Percentiles rank a stretch among this genome's conserved stretches.
Evolutionary conservation across 1,140 invertebrate genomes (phyloP).

Genomic region (Lanistes nyassanus): DNA sequence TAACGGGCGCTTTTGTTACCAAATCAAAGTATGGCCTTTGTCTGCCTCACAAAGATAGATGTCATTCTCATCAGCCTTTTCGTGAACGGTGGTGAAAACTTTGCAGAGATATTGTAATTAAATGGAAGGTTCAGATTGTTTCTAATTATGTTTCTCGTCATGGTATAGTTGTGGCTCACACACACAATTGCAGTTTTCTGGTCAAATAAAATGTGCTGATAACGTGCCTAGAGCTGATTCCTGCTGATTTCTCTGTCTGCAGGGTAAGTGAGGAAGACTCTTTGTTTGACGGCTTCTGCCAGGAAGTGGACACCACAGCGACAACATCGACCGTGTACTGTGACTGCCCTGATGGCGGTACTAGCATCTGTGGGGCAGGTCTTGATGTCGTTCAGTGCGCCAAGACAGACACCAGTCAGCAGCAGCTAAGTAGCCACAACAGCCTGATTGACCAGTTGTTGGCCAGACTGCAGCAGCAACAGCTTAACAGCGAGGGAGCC

Average conservation of each 20-base stretch:
- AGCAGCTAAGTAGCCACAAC: background rate
- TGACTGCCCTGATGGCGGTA: conserved; percentile 36
- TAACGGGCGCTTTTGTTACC: background rate
- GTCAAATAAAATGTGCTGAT: no score
- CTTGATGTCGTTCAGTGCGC: conserved; percentile 39
- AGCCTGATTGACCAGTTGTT: no score
- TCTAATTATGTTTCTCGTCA: no score
- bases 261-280: conserved; percentile 38
- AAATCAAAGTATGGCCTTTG: background rate
- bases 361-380: conserved; percentile 30
- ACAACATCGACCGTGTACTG: conserved; percentile 30
- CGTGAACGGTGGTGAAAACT: no score
- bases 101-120: no score
- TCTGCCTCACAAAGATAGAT: no score
- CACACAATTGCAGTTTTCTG: no score
- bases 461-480: no score
- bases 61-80: no score
- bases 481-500: no score
- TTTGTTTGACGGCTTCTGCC: conserved; percentile 43
- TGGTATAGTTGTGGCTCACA: no score
- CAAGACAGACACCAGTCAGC: conserved; percentile 21
- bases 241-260: conserved; percentile 7
- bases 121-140: no score
- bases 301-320: background rate
- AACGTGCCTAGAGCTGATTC: background rate